Percentiles rank a stretch among this genome's conserved stretches.
Evolutionary conservation across 64 coral and sea anemone species (phyloP).

Genomic region (Exaiptasia diaphana): DNA sequence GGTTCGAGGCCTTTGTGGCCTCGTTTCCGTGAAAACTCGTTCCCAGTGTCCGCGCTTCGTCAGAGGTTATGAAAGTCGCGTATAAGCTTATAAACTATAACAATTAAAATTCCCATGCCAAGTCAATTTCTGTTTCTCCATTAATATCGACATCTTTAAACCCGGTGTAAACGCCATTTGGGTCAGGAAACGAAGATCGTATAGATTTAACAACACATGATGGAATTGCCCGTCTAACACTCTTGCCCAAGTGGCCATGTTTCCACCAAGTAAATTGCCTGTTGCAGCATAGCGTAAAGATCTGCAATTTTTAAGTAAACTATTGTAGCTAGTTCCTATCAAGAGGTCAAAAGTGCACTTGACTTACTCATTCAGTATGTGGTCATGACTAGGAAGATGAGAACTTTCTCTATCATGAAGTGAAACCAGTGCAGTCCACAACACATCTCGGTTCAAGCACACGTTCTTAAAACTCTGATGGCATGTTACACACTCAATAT

Average conservation of each 20-base stretch:
- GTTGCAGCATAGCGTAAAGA: not conserved
- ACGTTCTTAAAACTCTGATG: not conserved
- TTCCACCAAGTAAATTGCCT: not conserved
- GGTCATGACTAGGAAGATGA: not conserved
- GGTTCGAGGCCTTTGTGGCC: constrained; percentile 24
- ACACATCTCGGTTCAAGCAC: constrained; percentile 9
- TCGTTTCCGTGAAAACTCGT: constrained; percentile 33
- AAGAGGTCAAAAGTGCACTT: not conserved
- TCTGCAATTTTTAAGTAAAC: constrained; percentile 41
- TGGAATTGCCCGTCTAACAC: not conserved
- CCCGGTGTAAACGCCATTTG: not conserved
- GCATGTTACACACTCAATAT: not conserved
- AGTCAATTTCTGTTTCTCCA: not conserved
- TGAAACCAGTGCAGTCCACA: constrained; percentile 23
- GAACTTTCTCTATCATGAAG: not conserved
- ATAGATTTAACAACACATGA: not conserved
- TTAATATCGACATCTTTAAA: not conserved
- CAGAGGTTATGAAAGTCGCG: too few species aligned
- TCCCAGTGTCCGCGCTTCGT: not conserved
- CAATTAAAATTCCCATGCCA: not conserved
- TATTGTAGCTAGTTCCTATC: too few species aligned
- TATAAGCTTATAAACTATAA: too few species aligned
- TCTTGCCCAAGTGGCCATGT: constrained; percentile 13
- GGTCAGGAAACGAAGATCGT: not conserved
- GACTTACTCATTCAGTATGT: not conserved